Evolutionary conservation across 1,140 invertebrate genomes (phyloP), one percentile per base, ranked within the genome.

Genomic region (Vollenhovia emeryi): DNA sequence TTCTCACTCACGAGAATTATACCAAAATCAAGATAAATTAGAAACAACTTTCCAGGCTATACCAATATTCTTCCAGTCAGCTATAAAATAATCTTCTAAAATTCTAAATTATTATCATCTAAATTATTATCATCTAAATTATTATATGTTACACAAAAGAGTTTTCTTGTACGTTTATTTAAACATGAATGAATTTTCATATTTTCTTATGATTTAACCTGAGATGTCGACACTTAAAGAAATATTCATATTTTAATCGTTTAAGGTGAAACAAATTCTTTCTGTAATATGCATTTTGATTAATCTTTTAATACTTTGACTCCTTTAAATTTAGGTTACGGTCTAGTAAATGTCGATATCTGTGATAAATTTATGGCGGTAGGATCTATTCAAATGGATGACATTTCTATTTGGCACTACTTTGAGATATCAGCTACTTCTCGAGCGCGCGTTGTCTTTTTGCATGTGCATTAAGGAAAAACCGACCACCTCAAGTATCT

Each of bases 381-480:
- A 27, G 50, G 21, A 82, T 82, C 78, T 82, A 82, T 82, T 82
- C 66, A 82, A 82, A 82, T 71, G 66, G 64, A 82, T 82, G 78
- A 82, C 78, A 57, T 71, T 82, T 82, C 66, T 73, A 82, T 57
- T 82, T 82, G 78, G 66, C 78, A 82, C 66, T 73, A 82, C 66
- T 73, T 43, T 59, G 78, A 71, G 68, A 82, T 82, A 82, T 82
- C 78, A 82, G 66, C 78, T 57, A 73, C 78, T 82, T 82, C 66
- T 82, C 36, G 52, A 71, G 78, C 36, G 50, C 48, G 33, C 50
- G 18, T 82, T 82, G 78, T 59, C 78, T 82, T 82, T 82, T 82
- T 82, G 64, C 64, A 36, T n/a, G 48, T 80, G 52, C 78, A 82
- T 82, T 82, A 82, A 82, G 78, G 78, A 82, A 82, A 82, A 82